Base-by-base conservation (phyloP, 1,140 invertebrate species). In the Andricus grossulariae region DNA sequence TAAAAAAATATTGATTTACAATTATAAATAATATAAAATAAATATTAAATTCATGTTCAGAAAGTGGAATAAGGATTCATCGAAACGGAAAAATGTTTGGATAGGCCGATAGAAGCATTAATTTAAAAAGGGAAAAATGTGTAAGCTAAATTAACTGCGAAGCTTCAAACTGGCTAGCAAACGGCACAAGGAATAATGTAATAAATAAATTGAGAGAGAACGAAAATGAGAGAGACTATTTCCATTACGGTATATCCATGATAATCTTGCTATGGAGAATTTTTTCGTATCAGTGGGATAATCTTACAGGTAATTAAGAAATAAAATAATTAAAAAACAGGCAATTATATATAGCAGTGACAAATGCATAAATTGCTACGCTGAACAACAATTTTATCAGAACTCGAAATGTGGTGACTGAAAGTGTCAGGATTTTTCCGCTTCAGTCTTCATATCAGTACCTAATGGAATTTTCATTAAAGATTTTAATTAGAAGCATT, bases 301-400 rank as follows among this genome's bases (percentile, higher is more conserved):
- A 66, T 66, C 15, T 66, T 25, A 39, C 13, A 66, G 60, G 60
- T 66, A 66, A 66, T 66, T 66, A 66, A 66, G 60, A 66, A 66
- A 66, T 66, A 66, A 66, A 66, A n/a, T 66, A 66, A 66, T 45
- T 66, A 32, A n/a, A n/a, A 66, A 66, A 13, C 25, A 13, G 25
- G 60, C 25, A 66, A 66, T 66, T 66, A 32, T 66, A 39, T 12
- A 21, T 32, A 32, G 19, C 21, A 32, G 21, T 21, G 21, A 66
- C 25, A 66, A 13, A 12, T 39, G 3, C 25, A 39, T 66, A 66
- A 66, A 66, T 39, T 66, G 1, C 16, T 39, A 7, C 5, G 39
- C 13, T 39, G 21, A n/a, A 15, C 25, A 39, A 15, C 8, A 13
- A 66, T 66, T 66, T 57, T 57, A 21, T 21, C 5, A 39, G 39